Base-by-base conservation (phyloP, 2,888 invertebrate genomes). In the Himalopsyche kuldschensis region DNA sequence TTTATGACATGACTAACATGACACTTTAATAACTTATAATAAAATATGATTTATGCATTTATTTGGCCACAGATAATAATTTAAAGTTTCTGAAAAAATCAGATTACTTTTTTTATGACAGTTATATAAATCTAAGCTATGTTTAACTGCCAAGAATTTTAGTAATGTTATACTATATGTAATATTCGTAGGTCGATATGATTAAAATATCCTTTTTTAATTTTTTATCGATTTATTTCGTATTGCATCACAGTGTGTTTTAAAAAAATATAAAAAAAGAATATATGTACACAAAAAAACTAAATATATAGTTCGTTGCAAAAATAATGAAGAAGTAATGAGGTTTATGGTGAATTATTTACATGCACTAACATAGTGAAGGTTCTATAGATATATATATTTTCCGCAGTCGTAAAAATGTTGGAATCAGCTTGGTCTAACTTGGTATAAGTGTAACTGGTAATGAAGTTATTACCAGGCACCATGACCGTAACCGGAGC, bases 201-300 rank as follows among this genome's bases (percentile, higher is more conserved):
- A 5, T 15, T 15, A 41, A 15, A 41, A 41, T 15, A 5, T 2
- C 10, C 8, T 15, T 11, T 41, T 87, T 92, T 92, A 46, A 55
- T 77, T 35, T 77, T 77, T 35, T 77, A 41, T 77, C 15, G 77
- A 77, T 77, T 77, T 77, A 77, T 77, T 77, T 77, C 77, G 77
- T 31, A 35, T 77, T 77, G 77, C 77, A 35, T 77, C 77, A 77
- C 77, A 77, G 55, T 55, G 10, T 55, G 24, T 55, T 55, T 55
- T 20, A 8, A 24, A 15, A 41, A 41, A 15, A 15, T 41, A 41
- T 15, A 15, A 41, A 41, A 41, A 55, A 55, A 15, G 20, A 47
- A 4, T 4, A 47, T 47, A 20, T 55, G 20, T 55, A 55, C 20
- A 55, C 48, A 48, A 3, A n/a, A n/a, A n/a, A n/a, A 35, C 15